Base-by-base conservation (phyloP, 30 jellyfish, hydroid and myxozoan genomes). In the Hydra vulgaris region DNA sequence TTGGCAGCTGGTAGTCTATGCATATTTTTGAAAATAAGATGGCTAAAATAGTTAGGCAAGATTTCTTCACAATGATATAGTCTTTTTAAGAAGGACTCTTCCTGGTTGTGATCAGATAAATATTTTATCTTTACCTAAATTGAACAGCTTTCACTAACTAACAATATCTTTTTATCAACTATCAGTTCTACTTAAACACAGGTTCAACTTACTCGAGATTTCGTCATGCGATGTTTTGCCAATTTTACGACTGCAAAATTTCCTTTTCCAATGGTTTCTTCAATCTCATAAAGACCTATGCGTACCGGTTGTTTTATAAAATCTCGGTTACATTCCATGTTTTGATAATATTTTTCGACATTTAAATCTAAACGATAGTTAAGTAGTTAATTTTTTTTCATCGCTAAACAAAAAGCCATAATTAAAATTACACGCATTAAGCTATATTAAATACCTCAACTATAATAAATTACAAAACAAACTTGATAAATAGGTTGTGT, bases 211-310 rank as follows among this genome's bases (percentile, higher is more conserved):
- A 92, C 98, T 88, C 84, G 88, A 15, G 96, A 74, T 27, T 92
- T 92, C 0, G 96, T 84, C 19, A 84, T 92, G 17, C 94, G 83
- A 56, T 92, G 98, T 74, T 83, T 74, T 69, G 96, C 98, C 70
- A 92, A 86, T 76, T 92, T 92, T 15, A 92, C 98, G 4, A 92
- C 96, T 40, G 98, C 98, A 84, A 92, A 92, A 80, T 92, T 92
- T 67, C 98, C 98, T 72, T 92, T 92, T 25, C 98, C 98, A 55
- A 92, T 92, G 53, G 98, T 92, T 72, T 87, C 81, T 79, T 86
- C 98, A 53, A 92, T 83, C 53, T 87, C 95, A 74, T 92, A 92
- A 81, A 86, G 84, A 70, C 98, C 98, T 25, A 78, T 77, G 18
- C 97, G 95, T 27, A 85, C 87, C 52, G 97, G 94, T 86, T 90